Evolutionary conservation across 2,113 vertebrate genomes (phyloP), one percentile per base, ranked within the genome.

Genomic region (Leptobrachium ailaonicum): DNA sequence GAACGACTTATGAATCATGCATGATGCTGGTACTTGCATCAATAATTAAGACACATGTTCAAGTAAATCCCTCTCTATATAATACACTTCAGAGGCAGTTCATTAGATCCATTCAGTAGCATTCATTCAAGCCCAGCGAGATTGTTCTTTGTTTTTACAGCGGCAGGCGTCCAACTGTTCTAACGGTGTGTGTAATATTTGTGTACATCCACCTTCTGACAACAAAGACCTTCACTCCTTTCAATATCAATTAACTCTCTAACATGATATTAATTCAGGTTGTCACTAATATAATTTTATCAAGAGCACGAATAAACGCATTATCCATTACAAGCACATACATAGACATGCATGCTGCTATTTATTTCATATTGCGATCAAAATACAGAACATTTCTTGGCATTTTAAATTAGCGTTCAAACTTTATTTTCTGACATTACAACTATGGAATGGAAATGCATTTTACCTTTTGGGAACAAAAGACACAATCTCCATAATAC

Each of bases 1-100:
- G 79, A 81, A 75, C 58, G 13, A 44, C 43, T 81, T 64, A 74
- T 81, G 72, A 81, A 81, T 81, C 66, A 81, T 81, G 71, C 79
- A 81, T 75, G 66, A 75, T 68, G 40, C 64, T 81, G 64, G 71
- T 47, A 53, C 42, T 81, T 74, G 45, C 79, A 81, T 81, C 72
- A 81, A 81, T 81, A 81, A 81, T 75, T 80, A 75, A 80, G 72
- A 69, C 20, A 54, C 9, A 14, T 69, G 56, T 53, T 77, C 68
- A 69, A 69, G 71, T 74, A 75, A 69, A 81, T 81, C 63, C 72
- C 47, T 68, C 69, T 68, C 41, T 62, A 75, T 74, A 81, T 81
- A 81, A 73, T 80, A 74, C 42, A 68, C 50, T 74, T 67, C 44
- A 47, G 41, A 50, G 41, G 42, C 20, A 75, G 72, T 81, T 81